Base-by-base conservation (phyloP, 2,797 vertebrate species). In the Tinamus major region DNA sequence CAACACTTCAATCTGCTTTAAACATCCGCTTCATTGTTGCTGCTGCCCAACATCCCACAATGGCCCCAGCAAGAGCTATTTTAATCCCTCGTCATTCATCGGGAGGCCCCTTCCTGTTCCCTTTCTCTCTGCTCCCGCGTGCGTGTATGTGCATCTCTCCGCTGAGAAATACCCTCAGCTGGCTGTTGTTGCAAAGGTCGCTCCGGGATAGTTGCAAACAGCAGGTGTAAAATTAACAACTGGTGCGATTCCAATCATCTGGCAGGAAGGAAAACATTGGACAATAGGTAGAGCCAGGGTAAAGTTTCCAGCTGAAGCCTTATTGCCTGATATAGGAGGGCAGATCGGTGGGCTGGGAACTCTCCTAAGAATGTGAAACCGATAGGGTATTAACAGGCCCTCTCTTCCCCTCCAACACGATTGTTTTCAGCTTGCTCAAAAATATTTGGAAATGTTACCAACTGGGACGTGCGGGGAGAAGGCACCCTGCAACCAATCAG, bases 81-180 rank as follows among this genome's bases (percentile, higher is more conserved):
- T 97, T 96, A 96, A 96, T 96, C 93, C 78, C 94, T 84, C 76
- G 63, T 97, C 94, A 88, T 96, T 97, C 95, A 96, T 93, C 93
- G 6, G 77, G 90, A 88, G 90, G 93, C 91, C 94, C 68, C 49
- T 96, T 95, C 94, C 94, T 90, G 69, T 94, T 93, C 80, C 41
- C 85, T 92, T 76, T 92, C 95, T 93, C 35, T 93, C 96, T 92
- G 76, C 41, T 96, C 77, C 89, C 3, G 1, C 79, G 16, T 91
- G 81, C 62, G 31, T 31, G 53, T 12, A 16, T 87, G 75, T 63
- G 70, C 87, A 92, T 94, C 93, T 89, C 89, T 67, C 80, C 84
- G 29, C 21, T 0, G 0, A 93, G 93, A 95, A 94, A 95, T 94
- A 75, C 95, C 94, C 93, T 2, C 12, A 48, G 85, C 89, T 90